phyloP scores from a whole-genome alignment of 2,888 invertebrate genomes.

The Coecobrya sp. region DNA sequence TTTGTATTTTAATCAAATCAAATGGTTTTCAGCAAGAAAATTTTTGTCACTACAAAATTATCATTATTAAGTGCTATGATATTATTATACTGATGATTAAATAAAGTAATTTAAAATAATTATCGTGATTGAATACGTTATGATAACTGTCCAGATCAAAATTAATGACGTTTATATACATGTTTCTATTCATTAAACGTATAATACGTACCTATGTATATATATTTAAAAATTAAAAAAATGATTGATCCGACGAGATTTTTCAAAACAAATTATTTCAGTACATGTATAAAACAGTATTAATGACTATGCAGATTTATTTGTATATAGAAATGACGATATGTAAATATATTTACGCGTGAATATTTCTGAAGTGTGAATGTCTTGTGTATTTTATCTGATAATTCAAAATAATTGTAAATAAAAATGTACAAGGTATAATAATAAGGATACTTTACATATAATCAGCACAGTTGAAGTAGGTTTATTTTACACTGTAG shows the following conservation, averaged over 20 bases:
- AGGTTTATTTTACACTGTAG: no score
- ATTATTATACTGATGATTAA: conserved; percentile 30
- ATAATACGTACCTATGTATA: neutral
- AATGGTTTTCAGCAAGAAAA: neutral
- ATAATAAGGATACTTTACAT: neutral
- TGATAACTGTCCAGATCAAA: conserved; percentile 36
- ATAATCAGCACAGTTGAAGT: no score
- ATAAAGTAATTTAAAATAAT: neutral
- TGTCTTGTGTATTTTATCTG: neutral
- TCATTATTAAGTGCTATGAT: neutral
- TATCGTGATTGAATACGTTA: neutral
- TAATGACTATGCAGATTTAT: neutral
- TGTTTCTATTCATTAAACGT: neutral
- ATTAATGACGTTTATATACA: conserved; percentile 54
- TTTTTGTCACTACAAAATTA: neutral
- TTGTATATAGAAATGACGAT: neutral
- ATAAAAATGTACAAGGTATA: neutral
- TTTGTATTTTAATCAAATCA: conserved; percentile 28
- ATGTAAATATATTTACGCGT: neutral
- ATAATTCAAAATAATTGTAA: neutral
- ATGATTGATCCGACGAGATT: conserved; percentile 43
- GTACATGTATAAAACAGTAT: conserved; percentile 54
- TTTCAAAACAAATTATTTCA: conserved; percentile 44
- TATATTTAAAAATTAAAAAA: neutral
- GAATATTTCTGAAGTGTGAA: neutral